Conservation (phyloP, 1,140 invertebrate species). For the Calephelis virginiensis region DNA sequence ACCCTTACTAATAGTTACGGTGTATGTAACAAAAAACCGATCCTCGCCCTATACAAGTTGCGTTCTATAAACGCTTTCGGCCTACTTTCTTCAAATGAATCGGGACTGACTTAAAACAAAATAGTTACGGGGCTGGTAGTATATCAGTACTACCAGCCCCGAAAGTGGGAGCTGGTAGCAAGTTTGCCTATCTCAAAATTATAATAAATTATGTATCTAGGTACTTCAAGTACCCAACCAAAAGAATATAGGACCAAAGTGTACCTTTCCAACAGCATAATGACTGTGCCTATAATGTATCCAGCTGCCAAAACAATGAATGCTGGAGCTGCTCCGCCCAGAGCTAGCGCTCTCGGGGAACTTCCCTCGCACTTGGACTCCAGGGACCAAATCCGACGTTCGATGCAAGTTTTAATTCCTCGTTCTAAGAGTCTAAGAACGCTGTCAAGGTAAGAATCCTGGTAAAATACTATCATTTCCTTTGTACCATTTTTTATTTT, state of each 20-base stretch:
- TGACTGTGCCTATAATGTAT: slow-evolving; percentile 36
- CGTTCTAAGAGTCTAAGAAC: slow-evolving; percentile 46
- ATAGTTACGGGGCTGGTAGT: too few species aligned
- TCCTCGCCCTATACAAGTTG: too few species aligned
- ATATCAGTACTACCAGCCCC: too few species aligned
- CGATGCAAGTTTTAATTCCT: slow-evolving; percentile 44
- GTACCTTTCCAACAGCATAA: slow-evolving; percentile 55
- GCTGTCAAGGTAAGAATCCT: slow-evolving; percentile 33
- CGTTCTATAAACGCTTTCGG: too few species aligned
- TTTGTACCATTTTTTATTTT: too few species aligned
- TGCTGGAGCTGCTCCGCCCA: slow-evolving; percentile 60
- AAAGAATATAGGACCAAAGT: not conserved
- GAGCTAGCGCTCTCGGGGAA: slow-evolving; percentile 50
- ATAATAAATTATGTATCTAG: not conserved
- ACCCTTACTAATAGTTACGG: too few species aligned
- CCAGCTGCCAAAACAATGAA: slow-evolving; percentile 53
- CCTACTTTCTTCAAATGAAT: too few species aligned
- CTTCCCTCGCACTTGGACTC: slow-evolving; percentile 48
- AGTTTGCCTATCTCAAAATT: too few species aligned
- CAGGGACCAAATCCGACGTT: slow-evolving; percentile 31
- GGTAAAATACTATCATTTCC: too few species aligned
- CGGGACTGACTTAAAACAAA: too few species aligned
- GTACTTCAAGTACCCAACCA: not conserved
- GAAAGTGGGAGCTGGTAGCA: too few species aligned
- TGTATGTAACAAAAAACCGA: too few species aligned